These are phyloP conservation scores for Aphodius granarius DNA, from an alignment of 2,888 invertebrate genomes.

Conservation along the genomic window DNA sequence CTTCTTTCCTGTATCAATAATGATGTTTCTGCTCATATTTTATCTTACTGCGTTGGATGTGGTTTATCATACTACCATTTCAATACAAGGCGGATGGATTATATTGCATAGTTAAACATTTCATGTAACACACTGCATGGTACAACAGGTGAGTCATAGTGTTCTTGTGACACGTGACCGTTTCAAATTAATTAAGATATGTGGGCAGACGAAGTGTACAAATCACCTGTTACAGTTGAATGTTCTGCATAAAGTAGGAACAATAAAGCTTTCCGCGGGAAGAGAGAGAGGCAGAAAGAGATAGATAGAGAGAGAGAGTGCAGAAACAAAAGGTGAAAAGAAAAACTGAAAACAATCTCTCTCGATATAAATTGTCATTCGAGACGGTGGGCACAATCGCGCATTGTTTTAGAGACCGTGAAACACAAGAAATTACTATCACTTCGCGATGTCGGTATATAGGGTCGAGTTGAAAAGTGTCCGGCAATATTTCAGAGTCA, in stretches of 20 bases:
- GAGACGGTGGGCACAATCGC: constrained; percentile 20
- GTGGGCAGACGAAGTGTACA: constrained; percentile 35
- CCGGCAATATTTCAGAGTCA: constrained; percentile 31
- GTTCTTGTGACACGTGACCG: neutral
- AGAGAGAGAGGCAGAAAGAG: neutral
- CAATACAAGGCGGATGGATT: neutral
- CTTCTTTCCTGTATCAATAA: too few species aligned
- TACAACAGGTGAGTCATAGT: neutral
- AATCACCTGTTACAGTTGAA: constrained; percentile 31
- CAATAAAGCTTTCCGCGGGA: neutral
- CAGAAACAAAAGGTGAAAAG: neutral
- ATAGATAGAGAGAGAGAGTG: neutral
- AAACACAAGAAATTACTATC: constrained; percentile 24
- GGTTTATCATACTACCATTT: neutral
- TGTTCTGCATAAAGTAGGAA: constrained; percentile 8
- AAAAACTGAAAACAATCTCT: neutral
- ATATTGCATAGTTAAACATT: neutral
- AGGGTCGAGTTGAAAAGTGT: constrained; percentile 21
- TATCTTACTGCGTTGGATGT: neutral
- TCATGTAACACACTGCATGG: neutral
- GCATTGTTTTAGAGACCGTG: constrained; percentile 26
- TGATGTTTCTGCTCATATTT: neutral
- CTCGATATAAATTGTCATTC: constrained; percentile 30
- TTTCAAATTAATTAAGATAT: constrained; percentile 31
- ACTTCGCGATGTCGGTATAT: constrained; percentile 16